Base-by-base conservation (phyloP, 2,797 vertebrate species). In the Pseudochaenichthys georgianus region DNA sequence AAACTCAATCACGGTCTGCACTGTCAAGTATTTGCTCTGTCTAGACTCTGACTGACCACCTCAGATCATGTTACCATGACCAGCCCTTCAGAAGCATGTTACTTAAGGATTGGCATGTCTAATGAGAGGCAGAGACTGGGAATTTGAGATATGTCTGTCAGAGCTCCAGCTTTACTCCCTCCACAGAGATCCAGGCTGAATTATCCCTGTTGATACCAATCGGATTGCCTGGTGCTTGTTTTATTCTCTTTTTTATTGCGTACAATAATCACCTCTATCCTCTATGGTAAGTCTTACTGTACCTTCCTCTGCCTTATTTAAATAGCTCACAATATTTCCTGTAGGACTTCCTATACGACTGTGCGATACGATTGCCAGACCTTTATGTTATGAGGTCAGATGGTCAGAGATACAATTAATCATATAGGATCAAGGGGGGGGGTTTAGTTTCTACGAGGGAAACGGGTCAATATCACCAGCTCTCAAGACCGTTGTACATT, bases 111-210 rank as follows among this genome's bases (percentile, higher is more conserved):
- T 73, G 81, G 41, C 70, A 63, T 73, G 73, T 64, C 75, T 87
- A 82, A 87, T 70, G 63, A 68, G 31, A 82, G 63, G 31, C 75
- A 68, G 70, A 75, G 73, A 47, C 70, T 16, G 60, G 63, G 64
- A 83, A 86, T 79, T 65, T 76, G 21, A 85, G 71, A 71, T 23
- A 73, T 54, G 64, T 73, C 67, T 74, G 71, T 77, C 62, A 78
- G 34, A 67, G 47, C 45, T 46, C 13, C 13, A 76, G 75, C 16
- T 8, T 34, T 58, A 9, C 34, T 58, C 21, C 60, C 31, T 41
- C 31, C 52, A 43, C 4, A 16, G 53, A 54, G 50, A 62, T 23
- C 0, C 1, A 34, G 38, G 21, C 71, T 41, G 4, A 11, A 5
- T 69, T 63, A 84, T 78, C 70, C 67, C 34, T 1, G 41, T 15